These are phyloP conservation scores for Enteromius afrohamiltoni DNA, from an alignment of 2,797 vertebrate genomes.

Conservation along the genomic window DNA sequence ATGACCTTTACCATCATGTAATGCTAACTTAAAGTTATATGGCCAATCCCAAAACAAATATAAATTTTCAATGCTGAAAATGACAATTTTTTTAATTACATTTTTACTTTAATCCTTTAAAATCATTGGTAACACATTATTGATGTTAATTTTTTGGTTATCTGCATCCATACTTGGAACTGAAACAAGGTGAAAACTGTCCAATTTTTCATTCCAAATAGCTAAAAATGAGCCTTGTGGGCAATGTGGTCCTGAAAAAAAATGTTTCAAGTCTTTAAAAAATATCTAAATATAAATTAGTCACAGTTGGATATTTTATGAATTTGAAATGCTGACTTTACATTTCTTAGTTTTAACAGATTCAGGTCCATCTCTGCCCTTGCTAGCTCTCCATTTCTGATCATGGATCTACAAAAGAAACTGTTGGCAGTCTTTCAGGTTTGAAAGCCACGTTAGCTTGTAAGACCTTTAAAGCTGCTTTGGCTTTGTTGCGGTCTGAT, in stretches of 20 bases:
- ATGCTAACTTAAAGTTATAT: neutral
- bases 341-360: neutral
- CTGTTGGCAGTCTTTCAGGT: conserved; percentile 9
- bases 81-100: neutral
- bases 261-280: neutral
- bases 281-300: neutral
- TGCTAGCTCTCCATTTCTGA: neutral
- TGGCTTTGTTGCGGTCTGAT: conserved; percentile 50
- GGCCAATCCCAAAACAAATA: neutral
- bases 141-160: neutral
- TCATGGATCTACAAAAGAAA: conserved; percentile 14
- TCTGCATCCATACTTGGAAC: neutral
- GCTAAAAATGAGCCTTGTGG: neutral
- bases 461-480: conserved; percentile 47
- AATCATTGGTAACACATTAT: neutral
- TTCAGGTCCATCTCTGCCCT: neutral
- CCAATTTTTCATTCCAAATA: neutral
- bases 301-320: neutral
- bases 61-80: neutral
- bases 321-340: neutral
- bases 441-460: conserved; percentile 15
- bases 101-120: neutral
- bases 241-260: neutral
- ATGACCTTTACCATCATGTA: neutral
- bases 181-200: neutral